phyloP scores from a whole-genome alignment of 1,140 invertebrate genomes.

The Pseudomyrmex concolor region DNA sequence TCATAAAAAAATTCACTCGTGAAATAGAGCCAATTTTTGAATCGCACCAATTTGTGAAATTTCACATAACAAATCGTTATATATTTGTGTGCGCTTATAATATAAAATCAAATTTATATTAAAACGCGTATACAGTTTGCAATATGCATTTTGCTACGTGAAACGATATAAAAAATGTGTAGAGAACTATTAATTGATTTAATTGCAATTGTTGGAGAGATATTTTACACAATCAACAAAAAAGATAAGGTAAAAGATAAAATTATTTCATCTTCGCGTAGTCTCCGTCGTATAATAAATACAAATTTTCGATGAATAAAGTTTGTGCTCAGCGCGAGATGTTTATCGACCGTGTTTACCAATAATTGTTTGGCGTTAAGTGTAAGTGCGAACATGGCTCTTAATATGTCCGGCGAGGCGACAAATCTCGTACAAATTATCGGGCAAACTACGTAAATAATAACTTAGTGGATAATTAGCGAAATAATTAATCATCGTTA shows the following conservation, averaged over 20 bases:
- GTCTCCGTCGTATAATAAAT: neutral
- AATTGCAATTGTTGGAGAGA: too few species aligned
- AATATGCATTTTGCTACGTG: neutral
- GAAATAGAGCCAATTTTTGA: conserved; percentile 38
- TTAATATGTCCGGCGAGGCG: neutral
- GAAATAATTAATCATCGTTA: conserved; percentile 49
- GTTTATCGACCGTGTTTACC: neutral
- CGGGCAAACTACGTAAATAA: conserved; percentile 15
- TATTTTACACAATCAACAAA: neutral
- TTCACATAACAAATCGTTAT: neutral
- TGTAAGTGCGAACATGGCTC: neutral
- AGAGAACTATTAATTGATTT: neutral
- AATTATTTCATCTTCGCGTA: neutral
- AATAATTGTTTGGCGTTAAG: conserved; percentile 20
- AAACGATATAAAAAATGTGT: neutral
- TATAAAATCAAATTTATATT: conserved; percentile 2
- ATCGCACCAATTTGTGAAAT: conserved; percentile 10
- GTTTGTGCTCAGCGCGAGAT: neutral
- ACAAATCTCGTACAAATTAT: conserved; percentile 20
- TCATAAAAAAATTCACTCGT: neutral
- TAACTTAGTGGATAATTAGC: conserved; percentile 44
- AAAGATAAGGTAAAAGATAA: neutral
- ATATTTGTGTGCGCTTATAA: neutral
- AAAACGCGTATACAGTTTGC: neutral
- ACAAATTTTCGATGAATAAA: neutral